Evolutionary conservation across 2,797 vertebrate species (phyloP), one percentile per base, ranked within the genome.

Genomic region (Champsocephalus esox): DNA sequence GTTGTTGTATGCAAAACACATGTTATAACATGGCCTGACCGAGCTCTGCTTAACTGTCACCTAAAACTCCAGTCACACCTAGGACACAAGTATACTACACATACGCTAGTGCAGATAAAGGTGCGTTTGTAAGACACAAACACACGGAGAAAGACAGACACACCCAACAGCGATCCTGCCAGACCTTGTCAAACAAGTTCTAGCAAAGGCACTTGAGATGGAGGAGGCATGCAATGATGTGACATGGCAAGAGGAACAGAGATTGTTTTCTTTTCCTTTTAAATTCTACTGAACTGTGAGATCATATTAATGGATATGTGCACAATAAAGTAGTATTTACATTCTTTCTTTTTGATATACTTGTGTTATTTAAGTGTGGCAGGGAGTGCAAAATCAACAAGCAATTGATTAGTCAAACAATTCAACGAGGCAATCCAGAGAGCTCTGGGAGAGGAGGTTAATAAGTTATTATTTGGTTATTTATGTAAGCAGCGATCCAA

Each of bases 121-220:
- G 88, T 82, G 71, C 84, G 86, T 90, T 92, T 91, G 86, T 88
- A 70, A 87, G 83, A 92, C 88, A 87, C 72, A 78, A 48, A 69
- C 66, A 75, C 77, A 81, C 24, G 59, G 63, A 85, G 67, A 87
- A 45, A 91, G 72, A 89, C 86, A 51, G 90, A 79, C 93, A 88
- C 93, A 85, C 88, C 92, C 90, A 90, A 38, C 77, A 34, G 63
- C 81, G 82, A 91, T 94, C 92, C 78, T 90, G 87, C 83, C 90
- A 88, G 86, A 94, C 86, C 94, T 90, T 62, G 95, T 91, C 92
- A 90, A 94, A 94, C 95, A 93, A 94, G 95, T 95, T 95, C 90
- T 88, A 83, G 92, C 92, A 91, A 73, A 89, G 83, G 78, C 28
- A 11, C 83, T 85, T 81, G 67, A 62, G 56, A 32, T 55, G 70